Conservation (phyloP, 1,140 invertebrate species). For the Leucophenga varia region DNA sequence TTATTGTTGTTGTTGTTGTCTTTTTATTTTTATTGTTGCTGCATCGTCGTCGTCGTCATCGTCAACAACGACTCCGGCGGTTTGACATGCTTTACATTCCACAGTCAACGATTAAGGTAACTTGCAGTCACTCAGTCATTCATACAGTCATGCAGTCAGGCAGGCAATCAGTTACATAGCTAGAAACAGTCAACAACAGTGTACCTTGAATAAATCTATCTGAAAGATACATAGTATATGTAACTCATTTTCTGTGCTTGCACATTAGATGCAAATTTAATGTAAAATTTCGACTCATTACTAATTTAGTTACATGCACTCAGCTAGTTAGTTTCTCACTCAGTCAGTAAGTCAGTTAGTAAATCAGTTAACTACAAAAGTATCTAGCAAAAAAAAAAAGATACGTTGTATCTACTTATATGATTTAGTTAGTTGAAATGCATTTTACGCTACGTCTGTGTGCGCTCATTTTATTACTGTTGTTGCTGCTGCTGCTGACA, state of each 20-base stretch:
- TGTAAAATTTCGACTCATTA: too few relatives aligned
- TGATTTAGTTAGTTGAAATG: too few relatives aligned
- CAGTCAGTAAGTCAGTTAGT: too few relatives aligned
- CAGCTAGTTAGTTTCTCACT: too few relatives aligned
- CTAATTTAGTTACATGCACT: too few relatives aligned
- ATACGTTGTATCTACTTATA: too few relatives aligned
- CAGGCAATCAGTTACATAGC: background rate
- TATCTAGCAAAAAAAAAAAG: too few relatives aligned
- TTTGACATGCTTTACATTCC: constrained; percentile 47
- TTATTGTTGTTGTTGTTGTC: too few relatives aligned
- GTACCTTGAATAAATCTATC: constrained; percentile 9
- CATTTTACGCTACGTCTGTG: too few relatives aligned
- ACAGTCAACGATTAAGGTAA: constrained; percentile 7
- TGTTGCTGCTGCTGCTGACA: constrained; percentile 37
- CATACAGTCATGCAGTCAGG: constrained; percentile 17
- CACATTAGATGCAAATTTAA: constrained; percentile 29
- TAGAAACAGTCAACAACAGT: background rate
- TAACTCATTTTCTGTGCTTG: constrained; percentile 28
- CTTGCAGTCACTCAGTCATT: constrained; percentile 27
- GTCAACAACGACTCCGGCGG: too few relatives aligned
- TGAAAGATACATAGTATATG: constrained; percentile 28
- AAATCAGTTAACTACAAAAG: too few relatives aligned
- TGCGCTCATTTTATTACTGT: constrained; percentile 9
- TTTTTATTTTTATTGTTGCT: background rate
- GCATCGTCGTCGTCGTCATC: too few relatives aligned